Conservation (phyloP, 2,888 invertebrate genomes). For the Brachynemurus nebulosus region DNA sequence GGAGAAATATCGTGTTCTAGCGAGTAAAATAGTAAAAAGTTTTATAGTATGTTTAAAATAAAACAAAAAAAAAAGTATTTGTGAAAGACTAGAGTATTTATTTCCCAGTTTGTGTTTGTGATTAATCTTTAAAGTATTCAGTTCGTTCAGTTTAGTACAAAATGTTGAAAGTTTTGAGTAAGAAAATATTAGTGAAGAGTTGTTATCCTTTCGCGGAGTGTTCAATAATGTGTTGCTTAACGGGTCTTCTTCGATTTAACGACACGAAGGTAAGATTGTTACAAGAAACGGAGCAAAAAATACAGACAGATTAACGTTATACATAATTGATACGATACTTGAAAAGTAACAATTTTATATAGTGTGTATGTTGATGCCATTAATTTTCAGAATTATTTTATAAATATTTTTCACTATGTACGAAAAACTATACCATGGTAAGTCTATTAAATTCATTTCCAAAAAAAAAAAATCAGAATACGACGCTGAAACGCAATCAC, state of each 20-base stretch:
- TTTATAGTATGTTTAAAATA: neutral
- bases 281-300: constrained; percentile 1
- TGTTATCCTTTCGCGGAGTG: constrained; percentile 29
- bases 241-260: constrained; percentile 26
- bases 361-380: too few relatives aligned
- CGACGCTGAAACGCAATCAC: too few relatives aligned
- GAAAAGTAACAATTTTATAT: too few relatives aligned
- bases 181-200: constrained; percentile 25
- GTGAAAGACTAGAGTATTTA: neutral
- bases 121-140: constrained; percentile 3
- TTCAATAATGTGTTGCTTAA: constrained; percentile 28
- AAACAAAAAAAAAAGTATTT: constrained; percentile 1
- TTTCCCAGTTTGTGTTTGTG: constrained; percentile 7
- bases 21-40: neutral
- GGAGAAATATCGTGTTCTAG: neutral
- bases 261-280: constrained; percentile 31
- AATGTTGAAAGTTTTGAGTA: neutral
- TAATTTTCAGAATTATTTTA: too few relatives aligned
- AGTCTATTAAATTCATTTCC: too few relatives aligned
- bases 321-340: too few relatives aligned
- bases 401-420: too few relatives aligned
- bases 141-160: constrained; percentile 3
- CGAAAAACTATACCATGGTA: too few relatives aligned
- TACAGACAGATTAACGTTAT: neutral
- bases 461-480: too few relatives aligned